Evolutionary conservation across 2,888 invertebrate genomes (phyloP).

Genomic region (Chromoteleia sp.): DNA sequence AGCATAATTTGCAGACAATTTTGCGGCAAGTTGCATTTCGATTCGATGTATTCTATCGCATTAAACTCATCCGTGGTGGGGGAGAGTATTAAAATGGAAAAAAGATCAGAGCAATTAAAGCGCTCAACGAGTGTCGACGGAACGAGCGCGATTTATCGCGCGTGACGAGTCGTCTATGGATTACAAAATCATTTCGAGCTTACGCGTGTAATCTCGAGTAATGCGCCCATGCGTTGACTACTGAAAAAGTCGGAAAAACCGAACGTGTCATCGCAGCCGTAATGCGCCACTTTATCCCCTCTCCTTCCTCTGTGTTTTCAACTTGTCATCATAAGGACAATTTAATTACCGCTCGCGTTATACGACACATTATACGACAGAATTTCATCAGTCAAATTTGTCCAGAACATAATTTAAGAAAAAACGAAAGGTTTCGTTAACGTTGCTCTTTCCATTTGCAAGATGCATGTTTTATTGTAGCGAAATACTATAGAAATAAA

Average conservation of each 20-base stretch:
- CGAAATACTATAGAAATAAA: too few relatives aligned
- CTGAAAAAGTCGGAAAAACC: constrained; percentile 65
- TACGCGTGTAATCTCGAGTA: constrained; percentile 71
- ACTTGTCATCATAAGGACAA: constrained; percentile 33
- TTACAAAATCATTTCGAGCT: constrained; percentile 72
- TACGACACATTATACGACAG: too few relatives aligned
- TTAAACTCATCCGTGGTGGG: constrained; percentile 28
- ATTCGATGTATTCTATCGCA: constrained; percentile 46
- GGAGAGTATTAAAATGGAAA: constrained; percentile 59
- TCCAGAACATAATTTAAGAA: constrained; percentile 13
- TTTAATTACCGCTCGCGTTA: constrained; percentile 49
- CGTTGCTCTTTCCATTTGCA: too few relatives aligned
- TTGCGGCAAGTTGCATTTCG: constrained; percentile 36
- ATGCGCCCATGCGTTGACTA: constrained; percentile 68
- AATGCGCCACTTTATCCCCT: constrained; percentile 51
- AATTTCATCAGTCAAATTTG: constrained; percentile 54
- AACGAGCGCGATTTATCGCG: constrained; percentile 69
- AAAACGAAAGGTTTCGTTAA: constrained; percentile 38
- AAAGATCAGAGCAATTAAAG: constrained; percentile 66
- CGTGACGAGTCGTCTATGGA: constrained; percentile 67
- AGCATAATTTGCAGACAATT: constrained; percentile 49
- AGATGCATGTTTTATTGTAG: too few relatives aligned
- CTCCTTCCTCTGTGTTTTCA: neutral
- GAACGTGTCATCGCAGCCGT: constrained; percentile 47
- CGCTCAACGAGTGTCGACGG: constrained; percentile 49